Conservation (phyloP, 2,888 invertebrate genomes). For the Brachycybe producta region DNA sequence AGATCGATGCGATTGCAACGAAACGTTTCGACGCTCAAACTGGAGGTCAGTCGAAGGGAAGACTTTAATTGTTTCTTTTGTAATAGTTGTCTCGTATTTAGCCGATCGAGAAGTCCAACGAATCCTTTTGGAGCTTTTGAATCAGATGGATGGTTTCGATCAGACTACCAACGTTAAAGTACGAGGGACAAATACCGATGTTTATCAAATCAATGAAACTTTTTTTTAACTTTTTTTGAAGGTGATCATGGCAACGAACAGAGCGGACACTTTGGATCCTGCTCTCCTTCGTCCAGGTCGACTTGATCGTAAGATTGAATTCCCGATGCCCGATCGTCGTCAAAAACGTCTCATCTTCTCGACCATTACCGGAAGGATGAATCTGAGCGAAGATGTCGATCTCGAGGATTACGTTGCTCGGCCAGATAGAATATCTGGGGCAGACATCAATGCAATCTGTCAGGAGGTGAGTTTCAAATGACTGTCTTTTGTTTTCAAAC, state of each 20-base stretch:
- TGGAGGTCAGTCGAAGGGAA: slow-evolving; percentile 41
- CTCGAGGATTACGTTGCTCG: slow-evolving; percentile 97
- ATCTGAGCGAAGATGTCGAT: slow-evolving; percentile 95
- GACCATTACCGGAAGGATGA: slow-evolving; percentile 94
- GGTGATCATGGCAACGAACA: slow-evolving; percentile 89
- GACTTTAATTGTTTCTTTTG: neutral
- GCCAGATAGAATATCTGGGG: slow-evolving; percentile 96
- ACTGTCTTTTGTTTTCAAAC: neutral
- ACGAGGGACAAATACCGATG: too few species aligned
- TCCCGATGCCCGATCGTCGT: slow-evolving; percentile 83
- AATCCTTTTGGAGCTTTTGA: slow-evolving; percentile 87
- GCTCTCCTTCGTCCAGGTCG: slow-evolving; percentile 88
- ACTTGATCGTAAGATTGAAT: slow-evolving; percentile 96
- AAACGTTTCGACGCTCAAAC: slow-evolving; percentile 98
- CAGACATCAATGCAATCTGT: slow-evolving; percentile 98
- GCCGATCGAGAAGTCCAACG: slow-evolving; percentile 97
- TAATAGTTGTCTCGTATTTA: slow-evolving; percentile 22
- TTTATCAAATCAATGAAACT: too few species aligned
- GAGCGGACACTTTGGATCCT: slow-evolving; percentile 98
- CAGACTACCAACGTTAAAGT: slow-evolving; percentile 99
- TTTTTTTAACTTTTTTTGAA: slow-evolving; percentile 33
- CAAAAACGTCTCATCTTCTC: slow-evolving; percentile 93
- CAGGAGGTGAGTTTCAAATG: slow-evolving; percentile 54
- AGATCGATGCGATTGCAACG: slow-evolving; percentile 99
- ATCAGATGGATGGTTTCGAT: slow-evolving; percentile 99